Conservation (phyloP, 1,140 invertebrate genomes). For the Chelonus insularis region DNA sequence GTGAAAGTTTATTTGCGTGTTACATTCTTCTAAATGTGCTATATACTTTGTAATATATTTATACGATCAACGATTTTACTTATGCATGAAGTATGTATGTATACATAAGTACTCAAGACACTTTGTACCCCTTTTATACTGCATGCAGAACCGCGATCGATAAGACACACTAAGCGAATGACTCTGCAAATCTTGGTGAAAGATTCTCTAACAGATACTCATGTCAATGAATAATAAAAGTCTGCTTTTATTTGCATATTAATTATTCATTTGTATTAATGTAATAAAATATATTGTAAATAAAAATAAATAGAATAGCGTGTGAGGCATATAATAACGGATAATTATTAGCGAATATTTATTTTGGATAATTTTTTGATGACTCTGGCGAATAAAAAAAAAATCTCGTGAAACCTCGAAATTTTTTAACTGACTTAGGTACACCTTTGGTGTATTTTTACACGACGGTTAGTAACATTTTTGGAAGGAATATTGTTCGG, state of each 20-base stretch:
- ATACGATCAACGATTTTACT: slow-evolving; percentile 5
- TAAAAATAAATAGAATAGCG: no score
- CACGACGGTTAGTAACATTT: slow-evolving; percentile 44
- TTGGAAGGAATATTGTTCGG: slow-evolving; percentile 31
- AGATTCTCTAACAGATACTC: background rate
- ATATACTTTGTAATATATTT: slow-evolving; percentile 20
- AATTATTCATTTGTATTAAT: no score
- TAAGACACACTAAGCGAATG: slow-evolving; percentile 12
- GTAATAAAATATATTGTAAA: no score
- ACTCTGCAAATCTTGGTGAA: background rate
- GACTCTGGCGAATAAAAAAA: slow-evolving; percentile 11
- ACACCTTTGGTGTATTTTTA: slow-evolving; percentile 33
- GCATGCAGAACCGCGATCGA: slow-evolving; percentile 12
- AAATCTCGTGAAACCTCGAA: slow-evolving; percentile 19
- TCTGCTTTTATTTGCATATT: no score
- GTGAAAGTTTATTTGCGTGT: no score
- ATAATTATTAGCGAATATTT: background rate
- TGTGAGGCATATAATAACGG: no score
- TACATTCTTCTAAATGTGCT: no score
- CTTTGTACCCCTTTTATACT: slow-evolving; percentile 25
- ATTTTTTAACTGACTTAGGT: background rate
- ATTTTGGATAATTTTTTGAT: background rate
- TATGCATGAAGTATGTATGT: slow-evolving; percentile 28
- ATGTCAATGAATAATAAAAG: no score
- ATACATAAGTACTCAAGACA: slow-evolving; percentile 26